These are phyloP conservation scores for Acronicta psi DNA, from an alignment of 2,888 invertebrate species.

Conservation along the genomic window DNA sequence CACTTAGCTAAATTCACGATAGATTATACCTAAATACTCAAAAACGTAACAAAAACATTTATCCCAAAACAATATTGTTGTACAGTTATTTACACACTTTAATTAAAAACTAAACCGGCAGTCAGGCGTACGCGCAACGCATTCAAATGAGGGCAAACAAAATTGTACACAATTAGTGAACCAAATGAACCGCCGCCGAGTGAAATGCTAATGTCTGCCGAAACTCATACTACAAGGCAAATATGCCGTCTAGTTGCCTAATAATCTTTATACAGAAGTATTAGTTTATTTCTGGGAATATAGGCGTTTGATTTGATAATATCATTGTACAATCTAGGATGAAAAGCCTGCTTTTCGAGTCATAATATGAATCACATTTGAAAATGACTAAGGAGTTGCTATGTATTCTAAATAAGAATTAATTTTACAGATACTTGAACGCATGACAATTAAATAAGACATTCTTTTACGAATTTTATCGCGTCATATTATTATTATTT, in stretches of 20 bases:
- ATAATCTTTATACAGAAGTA: conserved; percentile 21
- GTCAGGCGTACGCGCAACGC: conserved; percentile 42
- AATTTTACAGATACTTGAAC: too few relatives aligned
- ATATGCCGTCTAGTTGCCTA: conserved; percentile 35
- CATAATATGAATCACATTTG: too few relatives aligned
- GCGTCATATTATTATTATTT: too few relatives aligned
- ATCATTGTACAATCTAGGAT: too few relatives aligned
- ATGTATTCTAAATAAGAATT: too few relatives aligned
- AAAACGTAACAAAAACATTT: conserved; percentile 3
- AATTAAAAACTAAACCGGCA: conserved; percentile 56
- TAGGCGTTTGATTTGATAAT: too few relatives aligned
- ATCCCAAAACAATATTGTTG: conserved; percentile 11
- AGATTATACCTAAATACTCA: too few relatives aligned
- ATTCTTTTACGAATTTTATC: too few relatives aligned
- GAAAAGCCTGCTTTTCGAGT: too few relatives aligned
- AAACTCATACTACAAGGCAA: conserved; percentile 49
- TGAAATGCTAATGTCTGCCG: conserved; percentile 59
- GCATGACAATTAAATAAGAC: too few relatives aligned
- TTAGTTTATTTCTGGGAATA: conserved; percentile 15
- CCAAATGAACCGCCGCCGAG: conserved; percentile 56
- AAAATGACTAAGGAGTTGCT: too few relatives aligned
- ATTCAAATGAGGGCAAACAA: conserved; percentile 61
- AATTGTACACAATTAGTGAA: conserved; percentile 60
- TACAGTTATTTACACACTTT: conserved; percentile 35
- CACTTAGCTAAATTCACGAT: too few relatives aligned